Percentiles rank a stretch among this genome's conserved stretches.
phyloP scores from a whole-genome alignment of 1,140 invertebrate genomes.

The Latrodectus geometricus region DNA sequence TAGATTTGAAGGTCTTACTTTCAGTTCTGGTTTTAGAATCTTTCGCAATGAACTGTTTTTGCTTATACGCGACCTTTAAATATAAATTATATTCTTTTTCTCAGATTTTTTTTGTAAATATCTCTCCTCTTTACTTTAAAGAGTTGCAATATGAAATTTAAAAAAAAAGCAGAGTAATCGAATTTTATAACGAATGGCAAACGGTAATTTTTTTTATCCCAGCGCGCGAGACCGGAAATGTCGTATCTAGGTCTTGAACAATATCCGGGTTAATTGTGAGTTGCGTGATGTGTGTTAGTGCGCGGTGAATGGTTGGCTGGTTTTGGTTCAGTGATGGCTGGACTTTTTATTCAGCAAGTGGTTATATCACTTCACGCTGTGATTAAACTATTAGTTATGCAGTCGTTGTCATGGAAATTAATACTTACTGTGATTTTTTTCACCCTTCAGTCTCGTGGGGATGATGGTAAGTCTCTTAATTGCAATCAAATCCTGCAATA shows the following conservation, averaged over 20 bases:
- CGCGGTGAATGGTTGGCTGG: not conserved
- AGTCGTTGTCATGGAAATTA: not conserved
- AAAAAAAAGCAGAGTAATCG: too few species aligned
- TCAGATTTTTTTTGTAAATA: too few species aligned
- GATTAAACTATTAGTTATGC: not conserved
- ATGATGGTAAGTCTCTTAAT: not conserved
- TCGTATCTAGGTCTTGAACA: conserved; percentile 55
- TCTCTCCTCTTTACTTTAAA: too few species aligned
- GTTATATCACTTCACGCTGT: not conserved
- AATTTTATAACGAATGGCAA: not conserved
- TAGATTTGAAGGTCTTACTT: too few species aligned
- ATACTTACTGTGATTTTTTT: not conserved
- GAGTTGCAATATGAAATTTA: too few species aligned
- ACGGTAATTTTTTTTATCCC: not conserved
- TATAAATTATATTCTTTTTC: too few species aligned
- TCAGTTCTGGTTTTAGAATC: too few species aligned
- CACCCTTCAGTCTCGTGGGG: not conserved
- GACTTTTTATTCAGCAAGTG: conserved; percentile 17
- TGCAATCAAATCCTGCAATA: too few species aligned
- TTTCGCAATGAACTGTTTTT: too few species aligned
- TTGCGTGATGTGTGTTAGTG: not conserved
- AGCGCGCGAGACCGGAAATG: conserved; percentile 39
- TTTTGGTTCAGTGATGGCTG: not conserved
- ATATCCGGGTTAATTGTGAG: conserved; percentile 48
- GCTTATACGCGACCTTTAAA: too few species aligned